A percentile compares a stretch with the other conserved stretches of the same genome.
Evolutionary conservation across 35 echinoderm and acorn worm genomes (phyloP).

Genomic region (Nesometra sesokonis): DNA sequence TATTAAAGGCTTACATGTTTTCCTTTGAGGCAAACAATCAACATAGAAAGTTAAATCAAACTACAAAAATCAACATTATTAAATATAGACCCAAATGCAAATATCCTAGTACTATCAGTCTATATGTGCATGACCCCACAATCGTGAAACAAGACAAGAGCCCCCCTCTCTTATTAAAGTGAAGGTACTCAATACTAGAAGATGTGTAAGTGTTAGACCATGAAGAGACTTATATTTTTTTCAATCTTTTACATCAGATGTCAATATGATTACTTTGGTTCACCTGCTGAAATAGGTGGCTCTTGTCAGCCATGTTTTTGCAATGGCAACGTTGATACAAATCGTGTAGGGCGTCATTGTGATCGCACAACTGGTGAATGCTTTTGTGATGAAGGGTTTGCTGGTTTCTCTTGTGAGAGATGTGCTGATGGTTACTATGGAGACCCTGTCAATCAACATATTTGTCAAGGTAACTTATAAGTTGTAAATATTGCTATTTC

Average conservation of each 20-base stretch:
- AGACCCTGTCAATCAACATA: conserved; percentile 37
- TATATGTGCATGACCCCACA: too few relatives aligned
- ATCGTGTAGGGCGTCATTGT: conserved; percentile 30
- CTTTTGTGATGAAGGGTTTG: conserved; percentile 33
- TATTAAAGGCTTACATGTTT: too few relatives aligned
- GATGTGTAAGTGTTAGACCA: too few relatives aligned
- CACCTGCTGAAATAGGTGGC: conserved; percentile 36
- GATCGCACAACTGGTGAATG: conserved; percentile 51
- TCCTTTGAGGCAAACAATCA: too few relatives aligned
- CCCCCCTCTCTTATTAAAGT: too few relatives aligned
- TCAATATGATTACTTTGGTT: conserved; percentile 79
- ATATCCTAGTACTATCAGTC: too few relatives aligned
- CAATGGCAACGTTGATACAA: conserved; percentile 62
- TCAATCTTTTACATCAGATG: conserved; percentile 37
- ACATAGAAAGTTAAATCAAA: too few relatives aligned
- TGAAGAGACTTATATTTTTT: neutral
- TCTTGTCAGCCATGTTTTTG: conserved; percentile 58
- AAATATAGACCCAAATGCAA: too few relatives aligned
- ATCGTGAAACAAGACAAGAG: too few relatives aligned
- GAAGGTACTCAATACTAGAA: too few relatives aligned
- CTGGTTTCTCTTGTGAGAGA: conserved; percentile 45
- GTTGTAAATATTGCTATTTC: too few relatives aligned
- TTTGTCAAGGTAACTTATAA: conserved; percentile 55
- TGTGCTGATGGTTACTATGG: conserved; percentile 81
- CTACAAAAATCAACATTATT: too few relatives aligned